Conservation (phyloP, 2,797 vertebrate species). For the Lateolabrax maculatus region DNA sequence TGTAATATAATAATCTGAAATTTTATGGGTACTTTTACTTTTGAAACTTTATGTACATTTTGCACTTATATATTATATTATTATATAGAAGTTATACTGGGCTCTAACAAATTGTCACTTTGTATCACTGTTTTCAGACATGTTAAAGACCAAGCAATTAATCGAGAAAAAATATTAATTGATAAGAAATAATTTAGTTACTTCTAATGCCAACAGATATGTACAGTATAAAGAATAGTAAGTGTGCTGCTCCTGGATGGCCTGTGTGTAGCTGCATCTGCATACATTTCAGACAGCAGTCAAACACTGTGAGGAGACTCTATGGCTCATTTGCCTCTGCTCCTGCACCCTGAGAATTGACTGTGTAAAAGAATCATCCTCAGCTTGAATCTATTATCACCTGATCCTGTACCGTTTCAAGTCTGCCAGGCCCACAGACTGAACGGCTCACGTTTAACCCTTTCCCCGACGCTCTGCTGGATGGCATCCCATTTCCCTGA, state of each 20-base stretch:
- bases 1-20: neutral
- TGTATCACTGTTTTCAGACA: neutral
- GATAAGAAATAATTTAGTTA: neutral
- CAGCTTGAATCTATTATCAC: conserved; percentile 84
- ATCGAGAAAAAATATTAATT: neutral
- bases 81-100: too few species aligned
- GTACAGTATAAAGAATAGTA: neutral
- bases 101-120: neutral
- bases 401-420: conserved; percentile 82
- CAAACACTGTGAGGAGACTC: conserved; percentile 75
- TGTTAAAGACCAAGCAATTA: neutral
- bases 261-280: conserved; percentile 39
- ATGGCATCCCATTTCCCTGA: conserved; percentile 60
- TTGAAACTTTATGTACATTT: neutral
- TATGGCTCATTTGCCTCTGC: conserved; percentile 86
- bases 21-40: neutral
- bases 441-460: conserved; percentile 88
- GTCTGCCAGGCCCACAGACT: conserved; percentile 83
- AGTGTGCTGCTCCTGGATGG: neutral
- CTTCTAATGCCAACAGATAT: neutral
- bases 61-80: too few species aligned
- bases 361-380: conserved; percentile 86
- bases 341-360: conserved; percentile 82
- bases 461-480: conserved; percentile 79
- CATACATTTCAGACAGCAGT: conserved; percentile 33